A percentile compares a stretch with the other conserved stretches of the same genome.
Evolutionary conservation across 2,888 invertebrate species (phyloP).

Genomic region (Apeira syringaria): DNA sequence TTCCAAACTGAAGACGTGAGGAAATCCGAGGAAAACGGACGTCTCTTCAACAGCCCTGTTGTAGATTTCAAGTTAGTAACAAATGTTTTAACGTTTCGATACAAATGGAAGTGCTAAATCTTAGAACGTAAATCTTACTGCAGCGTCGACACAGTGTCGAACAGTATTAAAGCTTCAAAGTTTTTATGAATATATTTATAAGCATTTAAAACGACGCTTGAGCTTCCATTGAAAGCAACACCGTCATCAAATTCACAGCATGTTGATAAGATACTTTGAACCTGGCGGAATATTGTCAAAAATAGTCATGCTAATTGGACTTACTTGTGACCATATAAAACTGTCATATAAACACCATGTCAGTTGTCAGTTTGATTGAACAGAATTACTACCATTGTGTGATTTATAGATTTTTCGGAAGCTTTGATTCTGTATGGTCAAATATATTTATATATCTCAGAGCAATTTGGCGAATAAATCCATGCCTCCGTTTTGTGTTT

Average conservation of each 20-base stretch:
- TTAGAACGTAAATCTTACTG: constrained; percentile 62
- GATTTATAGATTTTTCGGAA: neutral
- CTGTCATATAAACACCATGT: no score
- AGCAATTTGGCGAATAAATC: constrained; percentile 60
- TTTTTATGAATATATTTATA: no score
- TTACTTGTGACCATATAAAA: no score
- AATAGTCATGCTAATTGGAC: no score
- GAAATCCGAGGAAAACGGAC: constrained; percentile 42
- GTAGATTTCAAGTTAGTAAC: constrained; percentile 60
- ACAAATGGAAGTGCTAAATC: constrained; percentile 70
- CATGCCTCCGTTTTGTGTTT: constrained; percentile 49
- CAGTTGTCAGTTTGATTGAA: no score
- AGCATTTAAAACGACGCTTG: no score
- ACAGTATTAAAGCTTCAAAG: constrained; percentile 2
- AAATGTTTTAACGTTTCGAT: constrained; percentile 70
- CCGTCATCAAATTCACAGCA: no score
- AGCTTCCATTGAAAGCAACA: no score
- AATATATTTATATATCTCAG: constrained; percentile 34
- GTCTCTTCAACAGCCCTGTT: constrained; percentile 43
- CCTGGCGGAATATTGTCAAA: no score
- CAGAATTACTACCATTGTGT: no score
- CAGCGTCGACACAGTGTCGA: constrained; percentile 32
- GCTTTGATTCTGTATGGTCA: constrained; percentile 3
- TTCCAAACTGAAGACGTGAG: constrained; percentile 35
- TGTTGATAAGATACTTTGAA: no score